Evolutionary conservation across 1,140 invertebrate species (phyloP), one percentile per base, ranked within the genome.

Genomic region (Musca domestica): DNA sequence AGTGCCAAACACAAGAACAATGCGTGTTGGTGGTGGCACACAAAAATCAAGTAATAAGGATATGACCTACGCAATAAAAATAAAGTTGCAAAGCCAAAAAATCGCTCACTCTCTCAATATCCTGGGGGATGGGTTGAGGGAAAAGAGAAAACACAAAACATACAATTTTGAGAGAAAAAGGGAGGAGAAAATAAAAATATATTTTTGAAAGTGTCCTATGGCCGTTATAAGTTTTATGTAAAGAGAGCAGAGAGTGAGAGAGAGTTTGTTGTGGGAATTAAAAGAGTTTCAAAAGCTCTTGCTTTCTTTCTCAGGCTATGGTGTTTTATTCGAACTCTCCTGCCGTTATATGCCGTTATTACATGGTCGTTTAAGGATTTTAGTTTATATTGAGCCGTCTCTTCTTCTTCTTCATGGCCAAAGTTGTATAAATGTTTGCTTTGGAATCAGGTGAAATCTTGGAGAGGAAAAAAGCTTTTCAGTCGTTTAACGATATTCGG

Each of bases 401-500:
- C 34, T 41, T 5, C 27, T 34, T 61, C 27, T 27, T 10, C 17
- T 34, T 19, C 17, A 19, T 56, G 14, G 14, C 5, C 4, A 27
- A 56, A 27, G 22, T 27, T 56, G 19, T 51, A 14, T 27, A 23
- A 23, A 56, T 56, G 52, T 15, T 25, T 15, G 15, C 14, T 27
- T 12, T 14, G 34, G 34, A 61, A 61, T 30, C 56, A 61, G 56
- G 56, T 61, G 34, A 61, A 61, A 19, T 61, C 17, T 14, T 34
- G 17, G 56, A 61, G 56, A 61, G 56, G 27, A 61, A 61, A 41
- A 61, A 61, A 61, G 56, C 56, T 61, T 61, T 61, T 61, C 56
- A 61, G 56, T 61, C 56, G 56, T 61, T 61, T 61, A 61, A 61
- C 56, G 56, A 61, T 61, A 61, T 61, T 61, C 56, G 56, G 56